Base-by-base conservation (phyloP, 2,113 vertebrate genomes). In the Ictidomys tridecemlineatus region DNA sequence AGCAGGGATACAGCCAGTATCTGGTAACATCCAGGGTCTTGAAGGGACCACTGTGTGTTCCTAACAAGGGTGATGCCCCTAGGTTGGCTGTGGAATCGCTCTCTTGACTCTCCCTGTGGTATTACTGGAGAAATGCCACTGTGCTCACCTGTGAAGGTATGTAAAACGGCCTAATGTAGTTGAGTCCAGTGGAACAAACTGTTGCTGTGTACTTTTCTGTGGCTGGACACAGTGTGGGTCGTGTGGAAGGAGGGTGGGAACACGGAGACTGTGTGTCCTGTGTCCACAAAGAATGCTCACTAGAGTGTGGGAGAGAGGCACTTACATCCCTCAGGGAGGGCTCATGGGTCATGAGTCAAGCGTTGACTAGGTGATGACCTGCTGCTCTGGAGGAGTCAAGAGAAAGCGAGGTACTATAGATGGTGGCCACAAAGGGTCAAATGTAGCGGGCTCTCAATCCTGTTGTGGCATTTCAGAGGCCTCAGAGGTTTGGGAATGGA, bases 331-430 rank as follows among this genome's bases (percentile, higher is more conserved):
- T 85, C 45, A 79, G 74, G 51, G 17, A 53, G 12, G 26, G 32
- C 22, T 3, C 32, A 42, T 13, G 67, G 14, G 17, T 0, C 0
- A 0, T 32, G 4, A 0, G 24, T 7, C 5, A 85, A 34, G 48
- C 48, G 10, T 6, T 10, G 22, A 17, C 6, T 22, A 4, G 63
- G 11, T 45, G 69, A 45, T 13, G 13, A 4, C 10, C 5, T 45
- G 42, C 18, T 24, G 17, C 17, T 1, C 56, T 32, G 12, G 16
- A 22, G 2, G 0, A 26, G 58, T 30, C n/a, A 18, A 28, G 7
- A 6, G 26, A 30, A 80, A 45, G 30, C 1, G 22, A 56, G 34
- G 61, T 34, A 26, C n/a, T 13, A 82, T 4, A 61, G 77, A 58
- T 20, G 70, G 20, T 12, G 26, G 42, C 39, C 26, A 39, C 53